Percentiles rank a stretch among this genome's conserved stretches.
These are phyloP conservation scores for Crossaster papposus DNA, from an alignment of 53 echinoderm and acorn worm species.

Conservation along the genomic window DNA sequence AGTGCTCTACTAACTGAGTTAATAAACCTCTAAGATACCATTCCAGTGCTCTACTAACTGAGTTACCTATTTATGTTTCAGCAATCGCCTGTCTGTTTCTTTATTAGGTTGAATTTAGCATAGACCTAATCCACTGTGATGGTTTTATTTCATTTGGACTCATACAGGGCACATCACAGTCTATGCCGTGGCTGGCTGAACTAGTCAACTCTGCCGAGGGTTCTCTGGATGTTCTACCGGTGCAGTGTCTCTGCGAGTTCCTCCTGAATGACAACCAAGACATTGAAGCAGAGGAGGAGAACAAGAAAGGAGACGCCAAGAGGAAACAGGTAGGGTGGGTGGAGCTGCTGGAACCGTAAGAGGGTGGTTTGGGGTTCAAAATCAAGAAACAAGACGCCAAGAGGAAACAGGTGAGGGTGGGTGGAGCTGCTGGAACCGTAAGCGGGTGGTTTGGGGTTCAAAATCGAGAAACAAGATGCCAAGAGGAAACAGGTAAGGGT, in stretches of 20 bases:
- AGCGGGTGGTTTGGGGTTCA: neutral
- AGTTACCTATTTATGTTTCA: too few species aligned
- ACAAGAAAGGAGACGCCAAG: conserved; percentile 59
- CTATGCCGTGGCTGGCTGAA: conserved; percentile 96
- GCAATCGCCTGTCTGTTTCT: too few species aligned
- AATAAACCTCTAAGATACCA: too few species aligned
- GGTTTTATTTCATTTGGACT: neutral
- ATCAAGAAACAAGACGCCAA: neutral
- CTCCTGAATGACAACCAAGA: conserved; percentile 78
- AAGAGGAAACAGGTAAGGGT: neutral
- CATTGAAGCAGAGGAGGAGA: conserved; percentile 31
- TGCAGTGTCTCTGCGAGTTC: conserved; percentile 97
- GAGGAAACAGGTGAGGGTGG: neutral
- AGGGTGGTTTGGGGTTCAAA: neutral
- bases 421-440: neutral
- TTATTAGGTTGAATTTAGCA: too few species aligned
- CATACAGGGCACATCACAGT: conserved; percentile 88
- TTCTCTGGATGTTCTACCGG: conserved; percentile 91
- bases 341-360: neutral
- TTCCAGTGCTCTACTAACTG: too few species aligned
- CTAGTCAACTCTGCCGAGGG: conserved; percentile 89
- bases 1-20: too few species aligned
- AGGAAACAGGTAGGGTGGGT: conserved; percentile 83
- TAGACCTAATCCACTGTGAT: too few species aligned
- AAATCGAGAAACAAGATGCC: too few species aligned